These are phyloP conservation scores for Hirtodrosophila duncani DNA, from an alignment of 2,888 invertebrate species.

Conservation along the genomic window DNA sequence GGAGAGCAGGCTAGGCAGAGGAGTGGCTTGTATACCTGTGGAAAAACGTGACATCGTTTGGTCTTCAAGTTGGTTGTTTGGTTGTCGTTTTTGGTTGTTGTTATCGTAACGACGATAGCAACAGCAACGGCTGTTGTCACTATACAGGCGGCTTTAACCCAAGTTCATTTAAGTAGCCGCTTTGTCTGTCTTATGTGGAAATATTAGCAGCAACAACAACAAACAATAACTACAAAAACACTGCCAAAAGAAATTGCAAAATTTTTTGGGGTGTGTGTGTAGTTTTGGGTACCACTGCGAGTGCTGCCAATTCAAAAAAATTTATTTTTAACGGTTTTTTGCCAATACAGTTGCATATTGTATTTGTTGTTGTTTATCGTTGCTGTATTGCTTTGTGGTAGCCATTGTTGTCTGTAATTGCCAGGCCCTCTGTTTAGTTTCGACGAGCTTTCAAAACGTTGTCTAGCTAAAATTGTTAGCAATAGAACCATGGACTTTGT, in stretches of 20 bases:
- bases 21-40: too few species aligned
- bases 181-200: constrained; percentile 1
- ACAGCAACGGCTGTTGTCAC: too few species aligned
- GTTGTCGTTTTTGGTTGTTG: constrained; percentile 23
- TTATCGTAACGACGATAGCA: too few species aligned
- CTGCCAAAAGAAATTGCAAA: constrained; percentile 7
- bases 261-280: neutral
- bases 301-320: constrained; percentile 30
- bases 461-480: too few species aligned
- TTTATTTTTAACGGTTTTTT: constrained; percentile 23
- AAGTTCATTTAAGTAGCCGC: constrained; percentile 53
- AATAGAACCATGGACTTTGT: too few species aligned
- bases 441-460: too few species aligned
- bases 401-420: too few species aligned
- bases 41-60: constrained; percentile 31
- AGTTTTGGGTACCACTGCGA: constrained; percentile 10
- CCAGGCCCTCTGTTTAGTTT: too few species aligned
- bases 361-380: too few species aligned
- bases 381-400: too few species aligned
- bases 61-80: constrained; percentile 20
- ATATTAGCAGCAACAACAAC: neutral
- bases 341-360: too few species aligned
- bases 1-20: neutral
- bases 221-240: neutral
- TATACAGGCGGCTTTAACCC: constrained; percentile 58